Evolutionary conservation across 2,888 invertebrate species (phyloP), one percentile per base, ranked within the genome.

Genomic region (Allacma fusca): DNA sequence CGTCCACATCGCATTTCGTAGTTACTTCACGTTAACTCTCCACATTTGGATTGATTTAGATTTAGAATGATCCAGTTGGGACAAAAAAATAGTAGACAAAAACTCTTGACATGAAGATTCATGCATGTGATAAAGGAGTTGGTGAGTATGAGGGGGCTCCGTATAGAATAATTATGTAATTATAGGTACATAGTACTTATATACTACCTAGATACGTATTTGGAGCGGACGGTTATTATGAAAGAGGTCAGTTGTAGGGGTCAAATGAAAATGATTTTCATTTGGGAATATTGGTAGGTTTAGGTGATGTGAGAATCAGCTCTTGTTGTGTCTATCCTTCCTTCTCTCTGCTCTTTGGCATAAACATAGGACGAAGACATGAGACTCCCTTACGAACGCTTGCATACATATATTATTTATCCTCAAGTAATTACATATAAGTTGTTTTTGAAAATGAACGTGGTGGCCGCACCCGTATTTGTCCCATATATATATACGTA

Each of bases 271-370:
- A 73, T 62, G 40, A 73, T 73, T 73, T 75, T 72, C 77, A 74
- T 76, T 62, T 67, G 74, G 16, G 16, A 75, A 75, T 78, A 78
- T 70, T 75, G 64, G 70, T 50, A 76, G 70, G 59, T 76, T 59
- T 74, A 70, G 73, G 73, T 74, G 69, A 75, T 74, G 64, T 75
- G 78, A 75, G 28, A 50, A 43, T 24, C 26, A 50, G 65, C 67
- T 29, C 57, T 75, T 75, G 65, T 75, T 65, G 65, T 67, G 68
- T 75, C 29, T 67, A 26, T 9, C 44, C 64, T 26, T 28, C 50
- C 16, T 50, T 12, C 4, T 50, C 40, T 40, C 13, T 40, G n/a
- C n/a, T n/a, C n/a, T n/a, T n/a, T n/a, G n/a, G n/a, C n/a, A n/a
- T n/a, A n/a, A n/a, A n/a, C n/a, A n/a, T n/a, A n/a, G n/a, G n/a